Evolutionary conservation across 2,113 vertebrate genomes (phyloP).

Genomic region (Lepus americanus): DNA sequence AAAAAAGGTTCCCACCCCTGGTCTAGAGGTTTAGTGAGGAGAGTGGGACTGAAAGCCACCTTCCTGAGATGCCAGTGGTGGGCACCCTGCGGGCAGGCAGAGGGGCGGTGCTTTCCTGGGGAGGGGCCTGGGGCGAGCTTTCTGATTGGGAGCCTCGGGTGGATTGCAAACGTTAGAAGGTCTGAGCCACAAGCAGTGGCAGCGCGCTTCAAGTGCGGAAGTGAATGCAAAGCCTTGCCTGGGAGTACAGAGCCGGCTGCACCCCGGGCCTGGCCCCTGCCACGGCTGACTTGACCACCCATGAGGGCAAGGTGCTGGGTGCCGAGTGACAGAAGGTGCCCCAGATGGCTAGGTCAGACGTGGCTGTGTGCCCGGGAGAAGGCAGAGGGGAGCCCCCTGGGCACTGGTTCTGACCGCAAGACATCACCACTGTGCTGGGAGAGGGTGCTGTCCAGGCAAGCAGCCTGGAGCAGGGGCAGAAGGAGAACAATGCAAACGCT

Average conservation of each 20-base stretch:
- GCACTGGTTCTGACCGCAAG: neutral
- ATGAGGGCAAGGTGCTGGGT: neutral
- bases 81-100: neutral
- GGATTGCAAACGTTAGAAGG: neutral
- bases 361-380: accelerated
- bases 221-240: neutral
- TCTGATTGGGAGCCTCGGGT: neutral
- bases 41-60: too few species aligned
- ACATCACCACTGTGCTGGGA: neutral
- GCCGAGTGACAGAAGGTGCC: neutral
- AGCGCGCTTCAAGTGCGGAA: neutral
- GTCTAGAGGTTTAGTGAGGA: too few species aligned
- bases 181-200: neutral
- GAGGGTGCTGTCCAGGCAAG: neutral
- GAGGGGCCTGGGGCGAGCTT: neutral
- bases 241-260: neutral
- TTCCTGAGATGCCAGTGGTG: too few species aligned
- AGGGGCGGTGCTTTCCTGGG: neutral
- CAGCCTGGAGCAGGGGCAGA: neutral
- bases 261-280: too few species aligned
- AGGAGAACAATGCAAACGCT: neutral
- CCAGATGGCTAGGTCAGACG: neutral
- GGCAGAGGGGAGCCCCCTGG: neutral
- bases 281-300: neutral
- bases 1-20: too few species aligned